These are phyloP conservation scores for Condylostylus longicornis DNA, from an alignment of 1,140 invertebrate species.

Conservation along the genomic window DNA sequence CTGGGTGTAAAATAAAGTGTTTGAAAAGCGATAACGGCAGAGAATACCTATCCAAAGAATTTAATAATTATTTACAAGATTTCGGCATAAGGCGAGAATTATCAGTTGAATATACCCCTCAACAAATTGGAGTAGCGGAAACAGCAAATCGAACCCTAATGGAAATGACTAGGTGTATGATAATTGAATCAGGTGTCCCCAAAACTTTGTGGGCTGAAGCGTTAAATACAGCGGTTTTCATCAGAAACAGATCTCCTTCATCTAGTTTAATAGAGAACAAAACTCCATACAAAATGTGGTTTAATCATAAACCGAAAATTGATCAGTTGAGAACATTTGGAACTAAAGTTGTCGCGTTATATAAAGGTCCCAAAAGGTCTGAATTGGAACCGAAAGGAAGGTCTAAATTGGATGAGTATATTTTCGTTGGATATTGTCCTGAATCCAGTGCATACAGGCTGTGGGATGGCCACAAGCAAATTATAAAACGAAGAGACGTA, in stretches of 20 bases:
- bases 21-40: neutral
- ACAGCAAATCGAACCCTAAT: neutral
- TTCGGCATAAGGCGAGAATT: neutral
- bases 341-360: neutral
- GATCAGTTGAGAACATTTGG: neutral
- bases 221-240: neutral
- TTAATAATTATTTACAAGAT: neutral
- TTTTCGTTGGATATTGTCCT: neutral
- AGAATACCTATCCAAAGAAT: neutral
- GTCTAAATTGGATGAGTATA: too few relatives aligned
- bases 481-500: neutral
- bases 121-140: neutral
- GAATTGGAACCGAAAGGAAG: slow-evolving; percentile 7
- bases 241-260: neutral
- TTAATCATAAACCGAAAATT: neutral
- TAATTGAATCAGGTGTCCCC: neutral
- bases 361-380: slow-evolving; percentile 11
- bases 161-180: neutral
- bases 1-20: neutral
- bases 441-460: slow-evolving; percentile 1
- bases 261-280: neutral
- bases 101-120: neutral
- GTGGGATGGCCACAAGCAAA: neutral
- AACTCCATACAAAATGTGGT: neutral
- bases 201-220: slow-evolving; percentile 1